Percentiles rank a stretch among this genome's conserved stretches.
Evolutionary conservation across 2,797 vertebrate genomes (phyloP).

Genomic region (Lepidocolaptes lacrymiger): DNA sequence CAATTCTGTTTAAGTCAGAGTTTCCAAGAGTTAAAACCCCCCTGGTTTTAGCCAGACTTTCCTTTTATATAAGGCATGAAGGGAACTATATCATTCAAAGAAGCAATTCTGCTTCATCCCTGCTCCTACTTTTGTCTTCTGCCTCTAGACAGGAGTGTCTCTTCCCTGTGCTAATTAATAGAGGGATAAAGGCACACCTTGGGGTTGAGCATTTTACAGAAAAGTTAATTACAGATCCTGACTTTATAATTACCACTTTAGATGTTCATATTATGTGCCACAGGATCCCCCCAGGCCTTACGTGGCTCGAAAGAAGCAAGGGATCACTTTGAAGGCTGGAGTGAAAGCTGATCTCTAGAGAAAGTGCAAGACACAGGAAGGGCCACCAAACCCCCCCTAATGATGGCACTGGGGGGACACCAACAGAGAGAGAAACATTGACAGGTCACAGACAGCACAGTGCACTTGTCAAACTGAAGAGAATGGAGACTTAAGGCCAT

Average conservation of each 20-base stretch:
- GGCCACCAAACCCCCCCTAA: neutral
- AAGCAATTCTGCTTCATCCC: neutral
- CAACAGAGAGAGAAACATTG: neutral
- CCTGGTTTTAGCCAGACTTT: neutral
- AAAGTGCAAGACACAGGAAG: neutral
- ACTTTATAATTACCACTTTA: conserved; percentile 23
- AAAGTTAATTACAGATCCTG: conserved; percentile 68
- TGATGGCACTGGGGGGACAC: neutral
- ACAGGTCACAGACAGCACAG: neutral
- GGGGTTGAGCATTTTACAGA: conserved; percentile 26
- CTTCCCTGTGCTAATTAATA: conserved; percentile 31
- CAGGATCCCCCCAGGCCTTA: neutral
- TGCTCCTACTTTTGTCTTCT: neutral
- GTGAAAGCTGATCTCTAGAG: neutral
- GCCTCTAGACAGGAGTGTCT: neutral
- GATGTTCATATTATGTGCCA: conserved; percentile 27
- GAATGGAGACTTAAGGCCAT: neutral
- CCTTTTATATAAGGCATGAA: neutral
- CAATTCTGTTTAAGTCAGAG: neutral
- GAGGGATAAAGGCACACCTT: conserved; percentile 2
- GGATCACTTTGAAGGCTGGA: conserved; percentile 3
- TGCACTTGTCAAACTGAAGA: neutral
- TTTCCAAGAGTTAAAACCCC: neutral
- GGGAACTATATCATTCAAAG: neutral
- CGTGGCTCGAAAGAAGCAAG: neutral